phyloP scores from a whole-genome alignment of 2,888 invertebrate species.

The Chloromyia formosa region DNA sequence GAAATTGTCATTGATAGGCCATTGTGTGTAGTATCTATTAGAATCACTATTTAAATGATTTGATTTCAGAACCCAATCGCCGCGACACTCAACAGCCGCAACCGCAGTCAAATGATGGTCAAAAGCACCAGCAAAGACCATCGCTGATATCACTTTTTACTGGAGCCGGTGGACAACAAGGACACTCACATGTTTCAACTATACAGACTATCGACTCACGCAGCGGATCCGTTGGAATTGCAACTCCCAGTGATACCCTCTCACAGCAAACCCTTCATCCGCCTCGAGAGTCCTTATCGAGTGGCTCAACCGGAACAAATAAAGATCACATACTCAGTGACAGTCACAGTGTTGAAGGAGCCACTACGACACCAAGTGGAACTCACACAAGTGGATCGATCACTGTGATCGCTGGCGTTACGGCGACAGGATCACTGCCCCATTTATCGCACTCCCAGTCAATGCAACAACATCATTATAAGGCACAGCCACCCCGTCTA shows the following conservation, averaged over 20 bases:
- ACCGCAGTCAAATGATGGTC: constrained; percentile 65
- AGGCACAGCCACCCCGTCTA: constrained; percentile 71
- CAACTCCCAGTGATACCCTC: constrained; percentile 64
- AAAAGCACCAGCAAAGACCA: constrained; percentile 70
- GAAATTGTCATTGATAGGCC: no score
- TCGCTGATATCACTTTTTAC: constrained; percentile 76
- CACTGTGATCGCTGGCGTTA: constrained; percentile 45
- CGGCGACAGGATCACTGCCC: constrained; percentile 59
- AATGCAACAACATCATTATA: constrained; percentile 61
- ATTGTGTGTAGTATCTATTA: no score
- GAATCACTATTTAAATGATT: no score
- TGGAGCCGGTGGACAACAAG: constrained; percentile 66
- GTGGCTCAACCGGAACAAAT: constrained; percentile 69
- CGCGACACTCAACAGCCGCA: constrained; percentile 63
- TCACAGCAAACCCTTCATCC: constrained; percentile 65
- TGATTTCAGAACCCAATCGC: constrained; percentile 59
- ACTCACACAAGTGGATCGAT: constrained; percentile 31
- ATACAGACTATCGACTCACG: constrained; percentile 61
- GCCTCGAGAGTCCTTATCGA: constrained; percentile 69
- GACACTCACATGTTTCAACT: constrained; percentile 61
- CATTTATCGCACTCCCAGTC: constrained; percentile 65
- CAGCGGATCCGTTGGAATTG: constrained; percentile 63
- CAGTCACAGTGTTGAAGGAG: constrained; percentile 60
- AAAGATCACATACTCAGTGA: constrained; percentile 62
- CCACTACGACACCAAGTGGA: constrained; percentile 44